Evolutionary conservation across 1,140 invertebrate genomes (phyloP), one percentile per base, ranked within the genome.

Genomic region (Hydropsyche tenuis): DNA sequence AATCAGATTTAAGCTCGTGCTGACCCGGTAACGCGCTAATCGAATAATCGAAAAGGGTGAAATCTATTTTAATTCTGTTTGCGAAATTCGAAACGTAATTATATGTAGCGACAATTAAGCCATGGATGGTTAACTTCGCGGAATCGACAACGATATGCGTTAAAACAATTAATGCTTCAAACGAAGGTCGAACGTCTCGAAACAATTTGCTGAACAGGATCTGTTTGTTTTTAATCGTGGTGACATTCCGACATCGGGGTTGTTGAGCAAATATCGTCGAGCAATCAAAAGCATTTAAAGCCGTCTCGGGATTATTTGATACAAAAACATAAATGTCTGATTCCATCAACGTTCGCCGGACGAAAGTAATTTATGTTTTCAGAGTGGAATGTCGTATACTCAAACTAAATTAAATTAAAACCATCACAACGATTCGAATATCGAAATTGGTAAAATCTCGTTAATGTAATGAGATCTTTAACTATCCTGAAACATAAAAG

Each of bases 121-220:
- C n/a, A n/a, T n/a, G n/a, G n/a, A n/a, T n/a, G n/a, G n/a, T n/a
- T n/a, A n/a, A n/a, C n/a, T n/a, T n/a, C n/a, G n/a, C n/a, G n/a
- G n/a, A n/a, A 43, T 43, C 12, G 37, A 12, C 37, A 43, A 48
- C 9, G 3, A 37, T 4, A 4, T 37, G 30, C 30, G 9, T 37
- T 37, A 37, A 37, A 37, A 37, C 9, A 9, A 37, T 37, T 37
- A 37, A 37, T 9, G 3, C 9, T 25, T n/a, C n/a, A n/a, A n/a
- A n/a, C n/a, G 22, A 60, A 60, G 56, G 23, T 23, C 56, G 56
- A 27, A 27, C 56, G n/a, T 27, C 56, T 60, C 18, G 48, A 53
- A 37, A 53, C 48, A 53, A 53, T 53, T 53, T 53, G 7, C 56
- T 14, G 56, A 60, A 60, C 56, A 60, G 56, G 56, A 60, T 60